Evolutionary conservation across 23 tunicate genomes (phyloP), one percentile per base, ranked within the genome.

Genomic region (Styela clava): DNA sequence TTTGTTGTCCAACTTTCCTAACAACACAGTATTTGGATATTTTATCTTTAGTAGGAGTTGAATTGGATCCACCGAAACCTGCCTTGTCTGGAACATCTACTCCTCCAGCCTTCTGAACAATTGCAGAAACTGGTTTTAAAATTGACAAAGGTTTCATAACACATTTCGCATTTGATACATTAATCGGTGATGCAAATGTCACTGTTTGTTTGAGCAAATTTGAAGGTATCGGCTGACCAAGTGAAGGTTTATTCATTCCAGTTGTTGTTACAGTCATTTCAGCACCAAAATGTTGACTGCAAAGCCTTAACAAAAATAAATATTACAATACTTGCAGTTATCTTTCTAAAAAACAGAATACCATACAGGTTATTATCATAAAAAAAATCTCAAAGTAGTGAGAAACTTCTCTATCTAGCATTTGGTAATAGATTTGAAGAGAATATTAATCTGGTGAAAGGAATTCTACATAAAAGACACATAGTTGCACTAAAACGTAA

Each of bases 241-340:
- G 9, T 12, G 12, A 44, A 44, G 56, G 12, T 44, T 44, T 44
- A 7, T 44, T 44, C 56, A 5, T 44, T 44, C 12, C 56, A 44
- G 56, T 7, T 5, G 56, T 7, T 5, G 12, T 7, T 44, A 44
- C 12, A 12, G 12, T 12, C 7, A 44, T 44, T 44, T 44, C 56
- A 44, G 9, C 35, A 19, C 77, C 77, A 27, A 35, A 71, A 71
- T 71, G 77, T 32, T 71, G 77, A 32, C 29, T 27, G 77, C 77
- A 71, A 26, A 30, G 12, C 35, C 77, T 71, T 12, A 71, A 71
- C 27, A 22, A 71, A 3, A 18, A 34, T 3, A 44, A 44, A 44
- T 44, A 12, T 44, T 12, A 7, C 12, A 44, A 44, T n/a, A n/a
- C n/a, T n/a, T n/a, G n/a, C n/a, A n/a, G n/a, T n/a, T n/a, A n/a